phyloP scores from a whole-genome alignment of 1,140 invertebrate species.

The Dendrolimus punctatus region DNA sequence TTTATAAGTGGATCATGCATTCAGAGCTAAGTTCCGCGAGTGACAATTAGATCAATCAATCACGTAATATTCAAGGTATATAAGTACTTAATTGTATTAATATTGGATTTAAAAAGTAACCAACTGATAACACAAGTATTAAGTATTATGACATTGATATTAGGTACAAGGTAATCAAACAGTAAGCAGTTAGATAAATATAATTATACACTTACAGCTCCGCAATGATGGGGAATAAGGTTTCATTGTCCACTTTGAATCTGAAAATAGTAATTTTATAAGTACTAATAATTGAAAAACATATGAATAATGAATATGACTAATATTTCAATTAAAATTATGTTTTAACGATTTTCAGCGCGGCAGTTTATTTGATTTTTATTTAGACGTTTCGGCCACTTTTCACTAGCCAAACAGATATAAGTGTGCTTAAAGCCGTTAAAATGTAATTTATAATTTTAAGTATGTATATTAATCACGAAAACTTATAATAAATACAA shows the following conservation, averaged over 20 bases:
- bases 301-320: too few species aligned
- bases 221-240: slow-evolving; percentile 84
- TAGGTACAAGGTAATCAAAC: not conserved
- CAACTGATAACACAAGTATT: not conserved
- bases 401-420: too few species aligned
- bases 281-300: not conserved
- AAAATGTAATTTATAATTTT: too few species aligned
- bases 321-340: too few species aligned
- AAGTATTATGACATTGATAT: slow-evolving; percentile 9
- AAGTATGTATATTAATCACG: too few species aligned
- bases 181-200: not conserved
- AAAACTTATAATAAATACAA: too few species aligned
- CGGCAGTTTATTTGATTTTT: too few species aligned
- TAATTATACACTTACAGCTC: slow-evolving; percentile 78
- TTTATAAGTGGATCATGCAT: too few species aligned
- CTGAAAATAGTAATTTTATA: slow-evolving; percentile 69
- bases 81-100: not conserved
- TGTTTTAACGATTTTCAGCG: too few species aligned
- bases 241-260: slow-evolving; percentile 82
- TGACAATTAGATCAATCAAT: not conserved
- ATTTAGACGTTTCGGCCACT: too few species aligned
- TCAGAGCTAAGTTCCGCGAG: not conserved
- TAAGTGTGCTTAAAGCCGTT: too few species aligned
- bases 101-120: slow-evolving; percentile 5
- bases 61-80: not conserved